Base-by-base conservation (phyloP, 2,888 invertebrate species). In the Erebia aethiops region DNA sequence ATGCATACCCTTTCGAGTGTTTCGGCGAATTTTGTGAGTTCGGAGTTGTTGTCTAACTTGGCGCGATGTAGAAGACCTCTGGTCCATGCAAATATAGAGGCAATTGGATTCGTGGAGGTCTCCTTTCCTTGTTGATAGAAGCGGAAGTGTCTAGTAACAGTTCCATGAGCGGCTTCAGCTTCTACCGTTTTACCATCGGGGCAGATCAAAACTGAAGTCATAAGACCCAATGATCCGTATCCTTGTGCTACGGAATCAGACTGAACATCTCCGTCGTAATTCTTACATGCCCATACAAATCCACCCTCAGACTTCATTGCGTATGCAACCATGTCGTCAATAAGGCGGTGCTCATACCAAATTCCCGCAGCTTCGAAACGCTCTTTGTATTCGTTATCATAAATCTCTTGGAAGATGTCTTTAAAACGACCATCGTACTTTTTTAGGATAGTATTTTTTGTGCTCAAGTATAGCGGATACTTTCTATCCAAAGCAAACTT, bases 261-360 rank as follows among this genome's bases (percentile, higher is more conserved):
- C 89, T 99, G 99, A 0, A 99, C 99, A 90, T 99, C 99, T 57
- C 99, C 99, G 84, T 99, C 99, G 86, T 99, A 99, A 90, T 99
- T 99, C 89, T 99, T 99, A 90, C 99, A 99, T 10, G 99, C 99
- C 99, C 99, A 99, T 0, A 99, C 99, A 88, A 99, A 99, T 57
- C 99, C 99, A 77, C 99, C 99, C 81, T 98, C 98, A 0, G 98
- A 98, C 89, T 99, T 99, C 97, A 99, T 98, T 49, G 97, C 96
- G 84, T 99, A 98, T 2, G 99, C 99, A 14, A 99, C 99, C 99
- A 99, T 99, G 83, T 99, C 99, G 87, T 99, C 99, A 84, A 99
- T 99, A 68, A 99, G 94, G 74, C 99, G 95, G 89, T 99, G 99
- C 88, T 99, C 99, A 85, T 99, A 99, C 98, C 99, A 99, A 80